phyloP scores from a whole-genome alignment of 2,113 vertebrate species.

The Mus pahari region DNA sequence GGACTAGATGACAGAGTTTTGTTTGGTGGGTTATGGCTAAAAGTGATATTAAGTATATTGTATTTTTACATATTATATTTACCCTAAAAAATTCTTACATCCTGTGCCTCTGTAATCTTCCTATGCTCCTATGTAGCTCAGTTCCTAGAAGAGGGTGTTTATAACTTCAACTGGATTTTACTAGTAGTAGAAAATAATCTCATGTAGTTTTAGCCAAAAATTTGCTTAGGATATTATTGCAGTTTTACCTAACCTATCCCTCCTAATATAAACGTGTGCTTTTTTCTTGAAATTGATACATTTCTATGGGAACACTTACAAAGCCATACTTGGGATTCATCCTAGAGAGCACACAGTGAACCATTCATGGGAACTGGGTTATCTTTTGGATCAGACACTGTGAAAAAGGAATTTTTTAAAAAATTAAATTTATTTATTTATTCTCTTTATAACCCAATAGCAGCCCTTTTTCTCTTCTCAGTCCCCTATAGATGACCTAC shows the following conservation, averaged over 20 bases:
- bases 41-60: not conserved
- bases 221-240: not conserved
- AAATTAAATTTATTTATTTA: too few species aligned
- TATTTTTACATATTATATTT: not conserved
- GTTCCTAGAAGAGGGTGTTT: not conserved
- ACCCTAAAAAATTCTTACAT: not conserved
- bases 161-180: not conserved
- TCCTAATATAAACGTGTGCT: not conserved
- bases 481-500: too few species aligned
- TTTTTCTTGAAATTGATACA: not conserved
- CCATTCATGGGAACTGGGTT: not conserved
- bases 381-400: not conserved
- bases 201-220: not conserved
- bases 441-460: too few species aligned
- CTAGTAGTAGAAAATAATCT: slow-evolving; percentile 2
- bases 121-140: not conserved
- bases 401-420: not conserved
- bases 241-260: not conserved
- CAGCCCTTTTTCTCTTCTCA: too few species aligned
- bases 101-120: not conserved
- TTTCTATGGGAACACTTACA: not conserved
- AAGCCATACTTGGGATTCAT: not conserved
- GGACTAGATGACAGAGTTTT: not conserved
- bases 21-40: not conserved
- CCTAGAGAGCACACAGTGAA: not conserved